Evolutionary conservation across 2,888 invertebrate genomes (phyloP).

Genomic region (Melanotus villosus): DNA sequence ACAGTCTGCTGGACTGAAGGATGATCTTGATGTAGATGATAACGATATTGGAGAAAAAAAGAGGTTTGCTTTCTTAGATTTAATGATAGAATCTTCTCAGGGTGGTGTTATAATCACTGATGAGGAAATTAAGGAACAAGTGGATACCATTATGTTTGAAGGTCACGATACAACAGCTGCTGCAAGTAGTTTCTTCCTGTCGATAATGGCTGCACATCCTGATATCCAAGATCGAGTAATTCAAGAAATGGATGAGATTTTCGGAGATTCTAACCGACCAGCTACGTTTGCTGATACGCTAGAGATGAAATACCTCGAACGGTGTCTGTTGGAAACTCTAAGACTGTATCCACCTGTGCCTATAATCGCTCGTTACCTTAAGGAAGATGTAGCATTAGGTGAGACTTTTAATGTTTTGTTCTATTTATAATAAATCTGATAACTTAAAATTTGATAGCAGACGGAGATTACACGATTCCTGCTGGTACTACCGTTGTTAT

Average conservation of each 20-base stretch:
- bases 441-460: neutral
- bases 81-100: constrained; percentile 88
- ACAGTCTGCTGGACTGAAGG: constrained; percentile 73
- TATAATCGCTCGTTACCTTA: constrained; percentile 80
- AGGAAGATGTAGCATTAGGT: constrained; percentile 80
- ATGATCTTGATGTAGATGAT: constrained; percentile 87
- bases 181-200: constrained; percentile 89
- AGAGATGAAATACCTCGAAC: constrained; percentile 86
- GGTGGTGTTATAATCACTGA: constrained; percentile 82
- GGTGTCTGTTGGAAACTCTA: constrained; percentile 83
- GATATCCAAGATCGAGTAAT: constrained; percentile 84
- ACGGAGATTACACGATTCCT: neutral
- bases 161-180: constrained; percentile 90
- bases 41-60: constrained; percentile 87
- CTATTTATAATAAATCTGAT: too few relatives aligned
- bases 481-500: too few relatives aligned
- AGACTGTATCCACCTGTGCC: constrained; percentile 88
- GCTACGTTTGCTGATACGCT: constrained; percentile 84
- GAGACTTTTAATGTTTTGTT: too few relatives aligned
- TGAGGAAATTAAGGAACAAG: constrained; percentile 88
- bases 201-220: constrained; percentile 85
- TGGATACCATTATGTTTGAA: constrained; percentile 92
- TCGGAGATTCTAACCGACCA: constrained; percentile 83
- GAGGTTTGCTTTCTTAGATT: constrained; percentile 89
- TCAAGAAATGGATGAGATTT: constrained; percentile 82